Conservation (phyloP, 2,888 invertebrate species). For the Eristalis intricaria region DNA sequence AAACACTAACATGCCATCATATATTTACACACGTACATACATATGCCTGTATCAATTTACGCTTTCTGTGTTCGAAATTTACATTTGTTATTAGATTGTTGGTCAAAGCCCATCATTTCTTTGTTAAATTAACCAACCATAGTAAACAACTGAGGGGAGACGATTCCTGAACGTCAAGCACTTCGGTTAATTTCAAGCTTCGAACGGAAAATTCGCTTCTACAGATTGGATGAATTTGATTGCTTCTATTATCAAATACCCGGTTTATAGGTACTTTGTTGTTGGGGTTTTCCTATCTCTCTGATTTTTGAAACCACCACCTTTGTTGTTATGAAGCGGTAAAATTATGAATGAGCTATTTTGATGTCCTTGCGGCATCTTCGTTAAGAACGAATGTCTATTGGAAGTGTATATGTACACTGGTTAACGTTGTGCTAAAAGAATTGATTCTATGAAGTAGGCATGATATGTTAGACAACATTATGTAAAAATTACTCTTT, state of each 20-base stretch:
- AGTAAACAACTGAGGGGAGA: conserved; percentile 11
- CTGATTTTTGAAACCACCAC: not conserved
- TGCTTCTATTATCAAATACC: not conserved
- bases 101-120: conserved; percentile 25
- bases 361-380: not conserved
- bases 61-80: conserved; percentile 6
- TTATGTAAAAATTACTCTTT: too few relatives aligned
- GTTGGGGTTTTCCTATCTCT: not conserved
- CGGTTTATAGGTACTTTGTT: not conserved
- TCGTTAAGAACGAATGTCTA: too few relatives aligned
- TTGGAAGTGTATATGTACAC: too few relatives aligned
- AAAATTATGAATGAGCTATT: too few relatives aligned
- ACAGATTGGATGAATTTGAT: not conserved
- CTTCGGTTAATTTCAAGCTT: not conserved
- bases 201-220: not conserved
- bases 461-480: too few relatives aligned
- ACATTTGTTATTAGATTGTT: conserved; percentile 43
- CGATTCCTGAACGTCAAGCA: not conserved
- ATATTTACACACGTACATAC: too few relatives aligned
- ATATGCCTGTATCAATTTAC: conserved; percentile 14
- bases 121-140: conserved; percentile 36
- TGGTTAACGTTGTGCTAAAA: too few relatives aligned
- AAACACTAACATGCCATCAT: too few relatives aligned
- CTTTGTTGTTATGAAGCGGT: too few relatives aligned
- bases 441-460: too few relatives aligned